Conservation (phyloP, 2,888 invertebrate species). For the Junonia oenone region DNA sequence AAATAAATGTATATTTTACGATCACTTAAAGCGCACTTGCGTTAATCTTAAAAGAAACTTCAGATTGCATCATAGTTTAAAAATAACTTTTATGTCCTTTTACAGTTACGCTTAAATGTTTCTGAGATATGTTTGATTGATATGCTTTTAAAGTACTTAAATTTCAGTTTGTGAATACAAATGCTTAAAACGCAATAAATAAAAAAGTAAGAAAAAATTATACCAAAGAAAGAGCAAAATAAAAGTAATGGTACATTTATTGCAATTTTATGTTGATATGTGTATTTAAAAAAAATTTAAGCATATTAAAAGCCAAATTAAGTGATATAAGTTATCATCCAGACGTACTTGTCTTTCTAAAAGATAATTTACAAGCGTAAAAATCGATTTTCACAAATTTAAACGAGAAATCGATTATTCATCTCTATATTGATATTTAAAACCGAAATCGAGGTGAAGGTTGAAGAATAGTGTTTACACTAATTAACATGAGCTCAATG, state of each 20-base stretch:
- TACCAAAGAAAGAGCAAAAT: too few relatives aligned
- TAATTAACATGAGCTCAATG: conserved; percentile 20
- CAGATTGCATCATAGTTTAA: background rate
- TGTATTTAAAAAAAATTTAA: too few relatives aligned
- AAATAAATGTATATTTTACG: background rate
- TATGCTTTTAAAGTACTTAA: background rate
- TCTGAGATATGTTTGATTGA: background rate
- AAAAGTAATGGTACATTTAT: too few relatives aligned
- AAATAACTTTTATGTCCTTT: background rate
- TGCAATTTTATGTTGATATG: too few relatives aligned
- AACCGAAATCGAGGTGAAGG: conserved; percentile 29
- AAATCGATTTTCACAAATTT: background rate
- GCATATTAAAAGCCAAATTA: too few relatives aligned
- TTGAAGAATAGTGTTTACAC: conserved; percentile 16
- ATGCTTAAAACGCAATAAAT: too few relatives aligned
- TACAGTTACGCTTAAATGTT: background rate
- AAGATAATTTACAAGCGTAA: too few relatives aligned
- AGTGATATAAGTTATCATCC: too few relatives aligned
- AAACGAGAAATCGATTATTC: conserved; percentile 1
- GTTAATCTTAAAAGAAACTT: background rate
- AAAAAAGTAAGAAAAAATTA: too few relatives aligned
- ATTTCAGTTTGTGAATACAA: too few relatives aligned
- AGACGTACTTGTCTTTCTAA: too few relatives aligned
- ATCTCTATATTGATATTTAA: conserved; percentile 18
- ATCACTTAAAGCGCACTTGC: background rate